Base-by-base conservation (phyloP, 2,888 invertebrate genomes). In the Leucophenga maculata region DNA sequence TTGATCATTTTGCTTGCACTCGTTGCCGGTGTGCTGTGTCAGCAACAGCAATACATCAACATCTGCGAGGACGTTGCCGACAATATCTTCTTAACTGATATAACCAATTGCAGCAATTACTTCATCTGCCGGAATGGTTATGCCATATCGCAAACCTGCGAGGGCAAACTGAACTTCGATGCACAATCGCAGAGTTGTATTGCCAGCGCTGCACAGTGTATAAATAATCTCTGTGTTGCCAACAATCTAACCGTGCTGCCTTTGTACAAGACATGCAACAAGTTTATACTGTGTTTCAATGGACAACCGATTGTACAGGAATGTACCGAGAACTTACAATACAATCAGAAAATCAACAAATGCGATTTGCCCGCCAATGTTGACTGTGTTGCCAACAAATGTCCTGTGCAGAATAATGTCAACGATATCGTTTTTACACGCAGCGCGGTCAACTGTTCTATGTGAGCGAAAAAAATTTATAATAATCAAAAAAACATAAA, bases 361-460 rank as follows among this genome's bases (percentile, higher is more conserved):
- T 83, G 83, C 62, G 80, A 83, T 74, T 72, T 70, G 16, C 62
- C 78, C 0, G 26, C 66, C 13, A 76, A 75, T 69, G 79, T 80
- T 3, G 77, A 80, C 55, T 83, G 83, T 52, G 72, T 75, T 3
- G 71, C 69, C 6, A 77, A 82, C 64, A 32, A 69, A 16, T 82
- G 82, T 65, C 73, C 73, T 6, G 72, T 74, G 31, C 62, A 65
- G 6, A 71, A 78, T 62, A 46, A 69, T 1, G 6, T 55, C n/a
- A 65, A 65, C 0, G 39, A 76, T 16, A 72, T 77, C 50, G 54
- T 69, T 31, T 78, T 71, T 59, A 48, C 77, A 11, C 6, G 68
- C 16, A 78, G 78, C 65, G 14, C 65, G 9, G 32, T 18, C n/a
- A 18, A 14, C 11, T 59, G 59, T 32, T 20, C 20, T 18, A 18